These are phyloP conservation scores for Drepana falcataria DNA, from an alignment of 2,888 invertebrate genomes.

Conservation along the genomic window DNA sequence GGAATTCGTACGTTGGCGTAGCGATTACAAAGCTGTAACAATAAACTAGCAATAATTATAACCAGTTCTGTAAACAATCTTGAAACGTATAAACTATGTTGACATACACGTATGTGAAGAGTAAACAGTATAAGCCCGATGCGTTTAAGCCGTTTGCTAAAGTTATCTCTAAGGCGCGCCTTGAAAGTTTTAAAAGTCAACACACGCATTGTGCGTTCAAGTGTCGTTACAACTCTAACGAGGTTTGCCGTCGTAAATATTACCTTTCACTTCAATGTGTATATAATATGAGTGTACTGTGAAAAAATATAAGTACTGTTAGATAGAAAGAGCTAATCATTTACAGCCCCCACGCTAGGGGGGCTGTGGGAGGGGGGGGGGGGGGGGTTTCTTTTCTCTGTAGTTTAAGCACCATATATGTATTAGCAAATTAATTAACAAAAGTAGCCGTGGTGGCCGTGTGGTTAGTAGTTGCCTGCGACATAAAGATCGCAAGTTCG, in stretches of 20 bases:
- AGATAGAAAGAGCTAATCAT: too few relatives aligned
- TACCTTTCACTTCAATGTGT: not conserved
- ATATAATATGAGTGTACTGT: not conserved
- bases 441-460: too few relatives aligned
- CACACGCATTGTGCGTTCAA: slow-evolving; percentile 54
- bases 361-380: too few relatives aligned
- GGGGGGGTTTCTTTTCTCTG: too few relatives aligned
- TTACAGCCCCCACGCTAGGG: too few relatives aligned
- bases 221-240: slow-evolving; percentile 49
- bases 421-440: too few relatives aligned
- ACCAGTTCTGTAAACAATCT: slow-evolving; percentile 40
- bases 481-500: too few relatives aligned
- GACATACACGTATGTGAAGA: slow-evolving; percentile 63
- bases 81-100: slow-evolving; percentile 51
- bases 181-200: slow-evolving; percentile 66
- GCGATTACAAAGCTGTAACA: slow-evolving; percentile 18
- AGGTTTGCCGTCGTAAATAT: slow-evolving; percentile 31
- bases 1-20: slow-evolving; percentile 16
- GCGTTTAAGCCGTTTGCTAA: slow-evolving; percentile 67
- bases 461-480: too few relatives aligned
- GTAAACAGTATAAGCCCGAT: slow-evolving; percentile 50
- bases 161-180: slow-evolving; percentile 60
- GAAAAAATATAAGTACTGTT: not conserved
- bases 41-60: slow-evolving; percentile 31
- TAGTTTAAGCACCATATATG: too few relatives aligned